Evolutionary conservation across 2,888 invertebrate species (phyloP).

Genomic region (Brenthis hecate): DNA sequence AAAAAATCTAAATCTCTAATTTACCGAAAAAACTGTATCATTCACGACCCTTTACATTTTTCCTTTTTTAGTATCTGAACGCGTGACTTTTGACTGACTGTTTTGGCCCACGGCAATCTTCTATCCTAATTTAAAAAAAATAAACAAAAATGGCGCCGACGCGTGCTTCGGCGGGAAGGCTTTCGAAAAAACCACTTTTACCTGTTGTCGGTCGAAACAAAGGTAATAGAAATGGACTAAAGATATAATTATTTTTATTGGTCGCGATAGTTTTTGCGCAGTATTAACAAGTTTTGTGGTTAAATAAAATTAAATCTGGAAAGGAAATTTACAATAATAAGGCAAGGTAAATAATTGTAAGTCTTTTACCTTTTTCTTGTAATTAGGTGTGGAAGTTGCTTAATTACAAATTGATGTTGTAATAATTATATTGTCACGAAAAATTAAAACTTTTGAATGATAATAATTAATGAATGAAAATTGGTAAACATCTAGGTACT

Average conservation of each 20-base stretch:
- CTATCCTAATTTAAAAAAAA: conserved; percentile 63
- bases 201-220: conserved; percentile 65
- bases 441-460: too few species aligned
- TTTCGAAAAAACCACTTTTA: conserved; percentile 71
- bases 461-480: too few species aligned
- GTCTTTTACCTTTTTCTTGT: neutral
- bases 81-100: conserved; percentile 82
- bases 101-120: conserved; percentile 67
- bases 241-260: conserved; percentile 45
- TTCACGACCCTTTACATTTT: conserved; percentile 68
- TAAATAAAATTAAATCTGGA: neutral
- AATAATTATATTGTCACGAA: too few species aligned
- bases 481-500: too few species aligned
- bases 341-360: conserved; percentile 2
- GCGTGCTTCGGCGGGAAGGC: conserved; percentile 63
- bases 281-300: conserved; percentile 26
- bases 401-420: too few species aligned
- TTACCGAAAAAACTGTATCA: conserved; percentile 80
- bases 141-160: conserved; percentile 66
- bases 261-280: conserved; percentile 40
- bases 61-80: conserved; percentile 54
- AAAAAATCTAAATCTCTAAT: conserved; percentile 73
- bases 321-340: conserved; percentile 9
- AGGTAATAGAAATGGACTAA: conserved; percentile 52
- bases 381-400: conserved; percentile 10